Conservation (phyloP, 2,113 vertebrate genomes). For the Struthio camelus region DNA sequence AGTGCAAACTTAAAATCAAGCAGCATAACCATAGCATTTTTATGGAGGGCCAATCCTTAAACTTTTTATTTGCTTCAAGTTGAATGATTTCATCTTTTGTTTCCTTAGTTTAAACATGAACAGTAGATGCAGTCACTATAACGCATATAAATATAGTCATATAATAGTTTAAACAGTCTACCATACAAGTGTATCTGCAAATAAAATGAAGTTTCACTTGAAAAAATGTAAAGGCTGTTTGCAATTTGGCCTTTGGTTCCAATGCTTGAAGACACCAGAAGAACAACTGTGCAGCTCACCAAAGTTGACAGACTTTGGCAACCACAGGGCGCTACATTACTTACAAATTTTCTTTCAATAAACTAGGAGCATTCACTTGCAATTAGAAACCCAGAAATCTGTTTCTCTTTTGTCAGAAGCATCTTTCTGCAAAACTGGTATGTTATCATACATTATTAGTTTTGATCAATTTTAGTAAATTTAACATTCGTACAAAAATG, state of each 20-base stretch:
- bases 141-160: constrained; percentile 77
- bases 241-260: constrained; percentile 83
- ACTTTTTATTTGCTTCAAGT: constrained; percentile 68
- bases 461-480: constrained; percentile 10
- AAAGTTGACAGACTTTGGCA: constrained; percentile 74
- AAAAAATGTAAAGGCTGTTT: constrained; percentile 80
- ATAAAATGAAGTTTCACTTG: constrained; percentile 75
- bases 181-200: constrained; percentile 76
- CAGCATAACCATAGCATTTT: constrained; percentile 82
- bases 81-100: constrained; percentile 58
- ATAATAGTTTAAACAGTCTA: constrained; percentile 76
- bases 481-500: constrained; percentile 5
- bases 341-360: constrained; percentile 26
- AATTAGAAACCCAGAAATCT: constrained; percentile 23
- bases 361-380: constrained; percentile 71
- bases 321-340: constrained; percentile 64
- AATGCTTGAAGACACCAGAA: constrained; percentile 76
- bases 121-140: constrained; percentile 74
- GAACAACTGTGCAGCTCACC: constrained; percentile 73
- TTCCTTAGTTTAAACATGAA: constrained; percentile 74
- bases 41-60: constrained; percentile 72
- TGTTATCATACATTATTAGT: background rate
- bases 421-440: constrained; percentile 54
- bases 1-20: constrained; percentile 84
- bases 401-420: constrained; percentile 50